phyloP scores from a whole-genome alignment of 2,797 vertebrate genomes.

The Spinus olivaceus region DNA sequence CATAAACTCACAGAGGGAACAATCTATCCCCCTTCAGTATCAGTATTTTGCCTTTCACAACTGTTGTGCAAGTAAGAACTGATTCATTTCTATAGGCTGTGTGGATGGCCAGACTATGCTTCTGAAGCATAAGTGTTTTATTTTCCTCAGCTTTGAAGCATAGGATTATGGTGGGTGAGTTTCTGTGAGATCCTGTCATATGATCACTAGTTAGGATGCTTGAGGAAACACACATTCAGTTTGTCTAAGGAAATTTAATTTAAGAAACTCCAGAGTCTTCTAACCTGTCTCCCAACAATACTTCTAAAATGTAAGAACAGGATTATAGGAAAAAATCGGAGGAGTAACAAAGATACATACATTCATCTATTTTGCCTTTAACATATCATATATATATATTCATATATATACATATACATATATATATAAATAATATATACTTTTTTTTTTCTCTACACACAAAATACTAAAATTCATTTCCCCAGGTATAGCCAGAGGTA shows the following conservation, averaged over 20 bases:
- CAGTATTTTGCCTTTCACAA: not conserved
- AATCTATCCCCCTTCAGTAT: not conserved
- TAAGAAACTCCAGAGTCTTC: not conserved
- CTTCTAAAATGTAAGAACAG: not conserved
- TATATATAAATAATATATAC: not conserved
- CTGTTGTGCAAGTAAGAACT: not conserved
- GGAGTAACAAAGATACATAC: not conserved
- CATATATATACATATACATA: not conserved
- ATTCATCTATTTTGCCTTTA: not conserved
- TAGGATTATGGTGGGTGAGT: not conserved
- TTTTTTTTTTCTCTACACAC: rapidly evolving
- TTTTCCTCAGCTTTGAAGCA: not conserved
- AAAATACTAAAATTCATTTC: not conserved
- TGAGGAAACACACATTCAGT: not conserved
- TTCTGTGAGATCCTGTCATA: not conserved
- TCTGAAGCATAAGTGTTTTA: not conserved
- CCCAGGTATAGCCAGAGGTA: not conserved
- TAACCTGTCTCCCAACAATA: not conserved
- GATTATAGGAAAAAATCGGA: not conserved
- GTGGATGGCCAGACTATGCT: not conserved
- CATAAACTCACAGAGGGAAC: not conserved
- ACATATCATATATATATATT: not conserved
- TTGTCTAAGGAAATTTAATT: not conserved
- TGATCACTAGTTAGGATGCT: not conserved
- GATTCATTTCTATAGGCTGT: not conserved